Percentiles rank a stretch among this genome's conserved stretches.
phyloP scores from a whole-genome alignment of 2,888 invertebrate genomes.

The Thera britannica region DNA sequence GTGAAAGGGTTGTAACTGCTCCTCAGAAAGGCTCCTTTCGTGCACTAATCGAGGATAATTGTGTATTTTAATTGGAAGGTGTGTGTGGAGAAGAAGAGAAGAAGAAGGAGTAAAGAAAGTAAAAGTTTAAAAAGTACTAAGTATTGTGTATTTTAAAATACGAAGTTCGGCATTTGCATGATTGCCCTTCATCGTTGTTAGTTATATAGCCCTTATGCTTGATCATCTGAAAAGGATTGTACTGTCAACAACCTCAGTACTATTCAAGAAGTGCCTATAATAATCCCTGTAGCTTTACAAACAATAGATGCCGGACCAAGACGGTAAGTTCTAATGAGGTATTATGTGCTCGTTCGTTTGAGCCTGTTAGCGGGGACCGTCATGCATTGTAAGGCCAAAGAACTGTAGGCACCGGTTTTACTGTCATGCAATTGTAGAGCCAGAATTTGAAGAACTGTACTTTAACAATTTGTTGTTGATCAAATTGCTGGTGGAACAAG shows the following conservation, averaged over 20 bases:
- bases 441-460: too few relatives aligned
- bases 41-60: too few relatives aligned
- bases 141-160: background rate
- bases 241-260: conserved; percentile 55
- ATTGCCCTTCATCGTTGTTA: background rate
- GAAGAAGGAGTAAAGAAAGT: too few relatives aligned
- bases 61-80: too few relatives aligned
- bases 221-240: conserved; percentile 49
- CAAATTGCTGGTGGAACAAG: too few relatives aligned
- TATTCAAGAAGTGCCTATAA: conserved; percentile 70
- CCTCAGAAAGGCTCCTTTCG: too few relatives aligned
- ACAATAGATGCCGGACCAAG: conserved; percentile 68
- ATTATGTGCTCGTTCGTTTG: conserved; percentile 67
- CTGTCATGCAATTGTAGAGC: too few relatives aligned
- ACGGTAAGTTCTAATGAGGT: conserved; percentile 77
- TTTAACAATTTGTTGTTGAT: too few relatives aligned
- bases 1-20: too few relatives aligned
- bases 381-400: conserved; percentile 1
- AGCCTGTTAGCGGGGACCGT: conserved; percentile 51
- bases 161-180: background rate
- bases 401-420: background rate
- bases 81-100: too few relatives aligned
- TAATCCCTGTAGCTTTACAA: conserved; percentile 70
- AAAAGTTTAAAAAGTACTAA: too few relatives aligned
- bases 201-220: conserved; percentile 40